These are phyloP conservation scores for Sebastes melanostomus DNA, from an alignment of 2,797 vertebrate genomes.

Conservation along the genomic window DNA sequence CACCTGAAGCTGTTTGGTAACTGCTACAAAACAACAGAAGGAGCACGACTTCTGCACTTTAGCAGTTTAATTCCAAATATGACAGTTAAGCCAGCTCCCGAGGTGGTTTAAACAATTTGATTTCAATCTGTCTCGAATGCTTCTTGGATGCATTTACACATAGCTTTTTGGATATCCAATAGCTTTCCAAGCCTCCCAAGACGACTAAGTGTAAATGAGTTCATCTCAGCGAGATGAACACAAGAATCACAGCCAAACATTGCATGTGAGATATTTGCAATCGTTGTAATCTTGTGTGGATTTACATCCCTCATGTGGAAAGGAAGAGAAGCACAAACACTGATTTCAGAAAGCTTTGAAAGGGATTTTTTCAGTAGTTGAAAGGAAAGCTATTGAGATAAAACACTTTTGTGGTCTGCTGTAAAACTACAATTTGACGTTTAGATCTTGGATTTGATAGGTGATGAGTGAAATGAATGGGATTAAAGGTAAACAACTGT, in stretches of 20 bases:
- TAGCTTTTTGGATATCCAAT: background rate
- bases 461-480: background rate
- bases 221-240: background rate
- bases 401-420: background rate
- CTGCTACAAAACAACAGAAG: background rate
- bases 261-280: background rate
- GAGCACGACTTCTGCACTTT: background rate
- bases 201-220: background rate
- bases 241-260: background rate
- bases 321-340: background rate
- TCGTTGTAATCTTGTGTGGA: background rate
- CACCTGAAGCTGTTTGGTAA: background rate
- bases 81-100: background rate
- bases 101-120: background rate
- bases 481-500: background rate
- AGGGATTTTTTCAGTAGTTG: background rate
- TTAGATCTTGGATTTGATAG: background rate
- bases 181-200: background rate
- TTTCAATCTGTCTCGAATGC: background rate
- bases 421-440: background rate
- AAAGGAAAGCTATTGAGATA: background rate
- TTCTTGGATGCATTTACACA: background rate
- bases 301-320: background rate
- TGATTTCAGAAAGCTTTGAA: background rate
- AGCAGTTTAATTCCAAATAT: background rate